phyloP scores from a whole-genome alignment of 2,888 invertebrate species.

The Archaeoteleia sp. region DNA sequence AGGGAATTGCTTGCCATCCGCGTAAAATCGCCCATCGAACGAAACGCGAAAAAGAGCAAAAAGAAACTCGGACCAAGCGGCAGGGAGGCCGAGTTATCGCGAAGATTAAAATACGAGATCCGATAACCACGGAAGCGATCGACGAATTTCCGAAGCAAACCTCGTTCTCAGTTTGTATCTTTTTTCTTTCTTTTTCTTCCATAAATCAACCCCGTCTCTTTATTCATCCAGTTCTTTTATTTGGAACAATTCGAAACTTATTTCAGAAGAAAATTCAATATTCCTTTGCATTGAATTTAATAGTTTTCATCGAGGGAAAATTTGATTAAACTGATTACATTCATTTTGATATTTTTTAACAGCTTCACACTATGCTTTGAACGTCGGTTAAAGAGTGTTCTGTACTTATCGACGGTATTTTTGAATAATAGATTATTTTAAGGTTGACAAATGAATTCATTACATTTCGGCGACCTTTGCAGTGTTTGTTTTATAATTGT shows the following conservation, averaged over 20 bases:
- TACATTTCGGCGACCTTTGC: too few species aligned
- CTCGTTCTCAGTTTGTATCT: constrained; percentile 35
- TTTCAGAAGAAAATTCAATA: background rate
- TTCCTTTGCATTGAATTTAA: too few species aligned
- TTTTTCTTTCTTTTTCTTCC: constrained; percentile 17
- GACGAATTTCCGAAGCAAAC: constrained; percentile 23
- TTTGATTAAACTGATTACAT: background rate
- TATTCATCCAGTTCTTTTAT: constrained; percentile 21
- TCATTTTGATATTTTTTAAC: too few species aligned
- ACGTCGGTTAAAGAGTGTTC: too few species aligned
- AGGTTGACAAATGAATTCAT: too few species aligned
- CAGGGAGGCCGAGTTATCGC: constrained; percentile 51
- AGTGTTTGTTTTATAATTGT: too few species aligned
- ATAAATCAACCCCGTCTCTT: constrained; percentile 28
- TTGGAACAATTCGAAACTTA: constrained; percentile 15
- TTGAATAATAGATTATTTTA: too few species aligned
- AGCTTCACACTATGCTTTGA: too few species aligned
- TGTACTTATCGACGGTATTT: too few species aligned
- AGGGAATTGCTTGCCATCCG: constrained; percentile 4
- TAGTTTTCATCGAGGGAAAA: constrained; percentile 11
- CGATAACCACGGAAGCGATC: constrained; percentile 40
- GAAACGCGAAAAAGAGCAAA: constrained; percentile 9
- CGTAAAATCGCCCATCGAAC: constrained; percentile 18
- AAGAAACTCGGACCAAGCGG: constrained; percentile 14
- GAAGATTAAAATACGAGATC: constrained; percentile 57